phyloP scores from a whole-genome alignment of 2,797 vertebrate species.

The Crenuchus spilurus region DNA sequence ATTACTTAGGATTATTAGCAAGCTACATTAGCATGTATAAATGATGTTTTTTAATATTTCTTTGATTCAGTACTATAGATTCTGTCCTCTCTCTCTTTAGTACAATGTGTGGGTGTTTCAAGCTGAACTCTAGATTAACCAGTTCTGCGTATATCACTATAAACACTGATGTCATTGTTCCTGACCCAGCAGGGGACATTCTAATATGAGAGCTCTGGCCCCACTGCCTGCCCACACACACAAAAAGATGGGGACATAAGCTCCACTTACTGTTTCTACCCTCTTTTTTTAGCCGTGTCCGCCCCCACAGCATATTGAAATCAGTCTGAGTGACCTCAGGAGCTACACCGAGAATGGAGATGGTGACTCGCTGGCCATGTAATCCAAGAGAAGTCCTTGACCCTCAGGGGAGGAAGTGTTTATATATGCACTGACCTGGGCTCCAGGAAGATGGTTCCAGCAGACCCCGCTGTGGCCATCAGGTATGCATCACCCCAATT shows the following conservation, averaged over 20 bases:
- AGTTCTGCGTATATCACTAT: slow-evolving; percentile 21
- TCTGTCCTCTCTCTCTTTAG: background rate
- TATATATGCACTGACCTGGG: slow-evolving; percentile 44
- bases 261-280: slow-evolving; percentile 20
- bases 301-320: slow-evolving; percentile 28
- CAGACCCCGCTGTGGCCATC: slow-evolving; percentile 39
- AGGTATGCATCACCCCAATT: slow-evolving; percentile 29
- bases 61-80: background rate
- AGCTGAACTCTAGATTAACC: background rate
- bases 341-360: slow-evolving; percentile 23
- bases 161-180: slow-evolving; percentile 38
- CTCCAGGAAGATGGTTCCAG: slow-evolving; percentile 19
- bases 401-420: slow-evolving; percentile 35
- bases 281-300: slow-evolving; percentile 34
- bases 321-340: slow-evolving; percentile 28
- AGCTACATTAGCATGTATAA: background rate
- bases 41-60: background rate
- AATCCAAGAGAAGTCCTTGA: slow-evolving; percentile 50
- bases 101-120: background rate
- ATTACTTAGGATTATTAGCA: background rate
- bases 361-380: slow-evolving; percentile 26
- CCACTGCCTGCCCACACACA: slow-evolving; percentile 22
- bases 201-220: slow-evolving; percentile 32
- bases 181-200: slow-evolving; percentile 50
- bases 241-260: slow-evolving; percentile 35